A percentile compares a stretch with the other conserved stretches of the same genome.
These are phyloP conservation scores for Gracilinanus agilis DNA, from an alignment of 2,113 vertebrate genomes.

Conservation along the genomic window DNA sequence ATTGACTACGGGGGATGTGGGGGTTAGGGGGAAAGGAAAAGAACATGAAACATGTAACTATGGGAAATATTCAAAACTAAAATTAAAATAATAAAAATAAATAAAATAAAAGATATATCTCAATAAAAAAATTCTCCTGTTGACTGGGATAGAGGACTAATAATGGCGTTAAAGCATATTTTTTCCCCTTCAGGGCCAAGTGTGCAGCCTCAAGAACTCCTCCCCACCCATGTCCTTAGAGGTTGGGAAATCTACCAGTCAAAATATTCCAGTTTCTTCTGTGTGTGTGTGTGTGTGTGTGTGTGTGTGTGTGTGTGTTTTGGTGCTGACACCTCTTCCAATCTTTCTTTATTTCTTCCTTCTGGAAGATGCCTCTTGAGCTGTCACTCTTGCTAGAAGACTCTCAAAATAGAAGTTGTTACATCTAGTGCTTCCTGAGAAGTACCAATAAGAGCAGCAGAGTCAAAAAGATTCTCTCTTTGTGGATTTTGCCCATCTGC, in stretches of 20 bases:
- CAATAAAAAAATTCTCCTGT: neutral
- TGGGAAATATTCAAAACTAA: no score
- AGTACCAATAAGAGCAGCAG: neutral
- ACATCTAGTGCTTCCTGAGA: neutral
- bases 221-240: neutral
- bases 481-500: neutral
- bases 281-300: neutral
- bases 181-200: neutral
- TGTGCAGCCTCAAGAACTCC: neutral
- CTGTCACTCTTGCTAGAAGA: neutral
- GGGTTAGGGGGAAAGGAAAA: no score
- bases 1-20: no score
- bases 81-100: no score
- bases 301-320: no score
- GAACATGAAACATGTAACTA: no score
- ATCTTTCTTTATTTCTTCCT: neutral
- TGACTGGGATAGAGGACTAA: neutral
- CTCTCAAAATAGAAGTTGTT: neutral
- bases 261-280: neutral
- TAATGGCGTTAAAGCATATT: neutral
- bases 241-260: neutral
- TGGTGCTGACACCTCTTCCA: neutral
- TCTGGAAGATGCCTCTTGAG: neutral
- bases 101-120: no score
- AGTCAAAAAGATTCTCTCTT: neutral